Evolutionary conservation across 1,140 invertebrate species (phyloP), one percentile per base, ranked within the genome.

Genomic region (Parapsyche elsis): DNA sequence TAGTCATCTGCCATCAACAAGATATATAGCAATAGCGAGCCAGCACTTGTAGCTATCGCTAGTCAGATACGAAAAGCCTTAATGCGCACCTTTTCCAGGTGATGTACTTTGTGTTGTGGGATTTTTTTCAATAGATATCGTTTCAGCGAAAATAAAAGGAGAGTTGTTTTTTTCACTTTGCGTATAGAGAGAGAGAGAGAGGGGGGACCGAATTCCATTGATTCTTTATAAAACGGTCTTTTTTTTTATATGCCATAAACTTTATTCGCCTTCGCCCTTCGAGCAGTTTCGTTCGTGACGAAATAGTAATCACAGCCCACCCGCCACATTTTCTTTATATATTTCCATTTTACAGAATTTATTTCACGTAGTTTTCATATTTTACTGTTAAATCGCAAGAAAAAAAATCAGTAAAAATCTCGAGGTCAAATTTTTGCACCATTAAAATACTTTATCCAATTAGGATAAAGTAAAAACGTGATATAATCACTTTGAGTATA

Each of bases 51-150:
- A 64, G 21, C 64, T 67, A 67, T 24, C 21, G 14, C 21, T 67
- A 23, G 21, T 12, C 64, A 67, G 64, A 67, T 30, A 67, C 64
- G 64, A 67, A 67, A 61, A 9, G 2, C 24, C 24, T 26, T 67
- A 67, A 67, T 67, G 64, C 64, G 23, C 24, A 67, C 64, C 64
- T 67, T 67, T 67, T 67, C 64, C 64, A 67, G 24, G 64, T 67
- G 64, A 67, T 67, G 24, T 67, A 67, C 64, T 14, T 24, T 24
- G 24, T 30, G 24, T 67, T 67, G 64, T 67, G 23, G 24, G 64
- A 26, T 67, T 67, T 67, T 21, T 61, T 61, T 53, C 16, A 53
- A 14, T 53, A 67, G 64, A 67, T 67, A 67, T 12, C 64, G 64
- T 67, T 30, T 67, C 24, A 67, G 24, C 64, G 21, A 67, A 67